Evolutionary conservation across 2,113 vertebrate genomes (phyloP).

Genomic region (Pterocles gutturalis): DNA sequence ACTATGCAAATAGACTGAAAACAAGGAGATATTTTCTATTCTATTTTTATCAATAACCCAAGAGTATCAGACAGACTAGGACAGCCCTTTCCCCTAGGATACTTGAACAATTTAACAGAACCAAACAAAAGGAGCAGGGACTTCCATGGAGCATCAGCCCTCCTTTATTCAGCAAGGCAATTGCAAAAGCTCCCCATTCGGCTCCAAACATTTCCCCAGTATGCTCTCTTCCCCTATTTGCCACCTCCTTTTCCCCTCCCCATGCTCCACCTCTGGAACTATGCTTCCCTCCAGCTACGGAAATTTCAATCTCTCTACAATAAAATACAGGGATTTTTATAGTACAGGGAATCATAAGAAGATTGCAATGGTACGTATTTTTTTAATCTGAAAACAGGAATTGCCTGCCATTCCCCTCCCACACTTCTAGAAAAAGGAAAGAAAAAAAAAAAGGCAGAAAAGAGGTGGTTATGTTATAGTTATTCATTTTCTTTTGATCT

Average conservation of each 20-base stretch:
- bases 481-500: conserved; percentile 69
- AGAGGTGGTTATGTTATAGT: conserved; percentile 19
- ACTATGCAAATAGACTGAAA: conserved; percentile 44
- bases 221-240: background rate
- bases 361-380: background rate
- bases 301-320: conserved; percentile 3
- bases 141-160: background rate
- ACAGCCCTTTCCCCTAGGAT: background rate
- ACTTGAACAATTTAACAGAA: background rate
- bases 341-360: background rate
- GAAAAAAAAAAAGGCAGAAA: background rate
- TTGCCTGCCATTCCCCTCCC: background rate
- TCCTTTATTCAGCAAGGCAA: background rate
- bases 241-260: background rate
- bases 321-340: background rate
- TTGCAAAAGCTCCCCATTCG: background rate
- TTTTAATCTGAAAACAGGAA: conserved; percentile 21
- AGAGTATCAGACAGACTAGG: conserved; percentile 17
- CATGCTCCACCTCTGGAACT: background rate
- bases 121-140: background rate
- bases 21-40: conserved; percentile 59
- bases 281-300: background rate
- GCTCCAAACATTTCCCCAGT: background rate
- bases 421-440: background rate
- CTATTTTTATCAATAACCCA: conserved; percentile 57